Evolutionary conservation across 2,888 invertebrate species (phyloP).

Genomic region (Homarus gammarus): DNA sequence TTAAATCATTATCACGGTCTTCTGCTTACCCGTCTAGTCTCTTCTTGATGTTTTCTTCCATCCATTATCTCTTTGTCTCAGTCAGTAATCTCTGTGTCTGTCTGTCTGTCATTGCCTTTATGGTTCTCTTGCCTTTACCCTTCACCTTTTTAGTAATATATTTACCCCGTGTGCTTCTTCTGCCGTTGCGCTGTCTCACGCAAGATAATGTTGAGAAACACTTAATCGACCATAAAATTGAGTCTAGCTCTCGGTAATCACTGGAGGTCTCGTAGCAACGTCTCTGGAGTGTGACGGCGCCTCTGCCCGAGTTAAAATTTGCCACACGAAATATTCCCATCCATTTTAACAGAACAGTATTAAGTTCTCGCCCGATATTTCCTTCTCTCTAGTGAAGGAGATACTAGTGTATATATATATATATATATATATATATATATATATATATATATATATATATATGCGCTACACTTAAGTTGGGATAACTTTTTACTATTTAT

Average conservation of each 20-base stretch:
- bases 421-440: too few species aligned
- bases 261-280: neutral
- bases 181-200: neutral
- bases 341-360: neutral
- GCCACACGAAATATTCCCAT: conserved; percentile 11
- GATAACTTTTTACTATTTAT: too few species aligned
- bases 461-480: too few species aligned
- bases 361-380: neutral
- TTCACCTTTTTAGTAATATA: too few species aligned
- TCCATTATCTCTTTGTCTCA: neutral
- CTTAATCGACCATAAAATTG: conserved; percentile 4
- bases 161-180: neutral
- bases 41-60: too few species aligned
- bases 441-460: too few species aligned
- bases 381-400: too few species aligned
- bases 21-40: too few species aligned
- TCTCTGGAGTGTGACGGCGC: neutral
- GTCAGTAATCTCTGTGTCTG: neutral
- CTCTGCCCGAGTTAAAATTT: neutral
- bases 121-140: too few species aligned
- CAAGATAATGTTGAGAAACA: neutral
- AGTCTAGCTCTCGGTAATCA: neutral
- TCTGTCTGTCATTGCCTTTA: neutral
- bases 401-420: too few species aligned
- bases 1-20: too few species aligned